Base-by-base conservation (phyloP, 1,140 invertebrate genomes). In the Dysdera silvatica region DNA sequence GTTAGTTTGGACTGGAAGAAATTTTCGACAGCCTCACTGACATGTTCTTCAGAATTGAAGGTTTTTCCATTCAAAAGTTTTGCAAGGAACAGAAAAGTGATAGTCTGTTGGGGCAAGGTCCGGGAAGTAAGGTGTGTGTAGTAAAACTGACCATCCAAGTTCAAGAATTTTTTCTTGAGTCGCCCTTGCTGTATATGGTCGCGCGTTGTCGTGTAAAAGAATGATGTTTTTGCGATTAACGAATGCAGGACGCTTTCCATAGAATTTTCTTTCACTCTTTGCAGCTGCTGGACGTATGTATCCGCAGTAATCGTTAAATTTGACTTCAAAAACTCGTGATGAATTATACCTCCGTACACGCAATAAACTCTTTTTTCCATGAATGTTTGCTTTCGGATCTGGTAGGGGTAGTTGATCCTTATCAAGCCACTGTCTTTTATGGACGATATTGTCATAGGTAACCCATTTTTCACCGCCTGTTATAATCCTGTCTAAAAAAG, bases 321-420 rank as follows among this genome's bases (percentile, higher is more conserved):
- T n/a, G n/a, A n/a, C n/a, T n/a, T n/a, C n/a, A n/a, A n/a, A n/a
- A n/a, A n/a, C n/a, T n/a, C n/a, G n/a, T n/a, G n/a, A n/a, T n/a
- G n/a, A n/a, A n/a, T n/a, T n/a, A n/a, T n/a, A n/a, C n/a, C n/a
- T n/a, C n/a, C n/a, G n/a, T n/a, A n/a, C n/a, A n/a, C n/a, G n/a
- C 41, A 43, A 43, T 43, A 43, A 43, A 4, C n/a, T 43, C 5
- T 43, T 43, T 43, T 43, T n/a, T 6, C n/a, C 41, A 43, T 43
- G 41, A n/a, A n/a, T 43, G 41, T 43, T 43, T 43, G 41, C n/a
- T 43, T 43, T 43, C 41, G 41, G 41, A 43, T n/a, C 41, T 43
- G 5, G 41, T 5, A 7, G 23, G 41, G 41, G 16, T 43, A 20
- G 41, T 43, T 43, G 6, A 43, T 43, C 41, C 41, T 43, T 43